Evolutionary conservation across 35 echinoderm and acorn worm species (phyloP).

Genomic region (Apostichopus californicus): DNA sequence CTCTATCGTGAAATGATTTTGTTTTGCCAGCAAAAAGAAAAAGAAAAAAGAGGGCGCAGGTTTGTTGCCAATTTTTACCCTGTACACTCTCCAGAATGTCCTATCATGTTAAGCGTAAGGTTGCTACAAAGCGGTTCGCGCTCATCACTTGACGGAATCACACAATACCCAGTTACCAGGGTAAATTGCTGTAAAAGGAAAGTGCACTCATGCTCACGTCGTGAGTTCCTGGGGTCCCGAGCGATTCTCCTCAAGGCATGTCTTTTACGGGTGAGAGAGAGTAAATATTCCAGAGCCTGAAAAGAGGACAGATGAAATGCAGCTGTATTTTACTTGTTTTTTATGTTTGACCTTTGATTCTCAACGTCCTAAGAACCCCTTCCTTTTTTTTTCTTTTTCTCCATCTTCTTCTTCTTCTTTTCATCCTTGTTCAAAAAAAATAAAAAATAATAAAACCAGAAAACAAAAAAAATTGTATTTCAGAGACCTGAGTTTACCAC

Average conservation of each 20-base stretch:
- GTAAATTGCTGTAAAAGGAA: neutral
- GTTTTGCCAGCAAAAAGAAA: too few relatives aligned
- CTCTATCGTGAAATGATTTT: too few relatives aligned
- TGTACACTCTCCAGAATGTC: neutral
- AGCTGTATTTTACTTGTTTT: neutral
- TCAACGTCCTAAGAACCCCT: neutral
- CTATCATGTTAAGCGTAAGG: neutral
- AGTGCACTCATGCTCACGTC: neutral
- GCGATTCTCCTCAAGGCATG: neutral
- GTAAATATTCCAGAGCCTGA: slow-evolving; percentile 52
- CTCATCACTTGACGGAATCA: neutral
- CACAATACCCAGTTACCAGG: neutral
- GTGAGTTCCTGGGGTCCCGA: neutral
- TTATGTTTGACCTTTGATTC: slow-evolving; percentile 17
- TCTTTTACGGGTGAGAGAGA: slow-evolving; percentile 13
- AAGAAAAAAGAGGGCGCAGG: too few relatives aligned
- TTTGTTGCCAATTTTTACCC: neutral
- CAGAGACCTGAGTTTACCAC: slow-evolving; percentile 27
- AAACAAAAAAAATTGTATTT: neutral
- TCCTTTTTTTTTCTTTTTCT: neutral
- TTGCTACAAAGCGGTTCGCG: neutral
- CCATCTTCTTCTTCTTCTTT: neutral
- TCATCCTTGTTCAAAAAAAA: too few relatives aligned
- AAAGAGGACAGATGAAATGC: slow-evolving; percentile 50
- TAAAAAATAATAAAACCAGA: neutral